Conservation (phyloP, 2,797 vertebrate species). For the Limosa lapponica region DNA sequence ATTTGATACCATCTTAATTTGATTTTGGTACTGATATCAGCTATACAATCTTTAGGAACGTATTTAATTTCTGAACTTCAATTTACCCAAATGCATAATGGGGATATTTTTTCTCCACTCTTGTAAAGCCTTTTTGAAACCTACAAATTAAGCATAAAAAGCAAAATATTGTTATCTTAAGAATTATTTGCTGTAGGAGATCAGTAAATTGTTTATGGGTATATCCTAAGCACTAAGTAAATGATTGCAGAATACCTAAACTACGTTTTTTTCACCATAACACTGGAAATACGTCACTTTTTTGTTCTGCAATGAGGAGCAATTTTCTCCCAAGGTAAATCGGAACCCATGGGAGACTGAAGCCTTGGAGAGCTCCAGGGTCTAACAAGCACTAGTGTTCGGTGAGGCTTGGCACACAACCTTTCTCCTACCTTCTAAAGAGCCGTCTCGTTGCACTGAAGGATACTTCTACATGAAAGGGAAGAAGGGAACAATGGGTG, state of each 20-base stretch:
- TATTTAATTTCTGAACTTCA: not conserved
- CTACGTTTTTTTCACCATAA: not conserved
- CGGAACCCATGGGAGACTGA: accelerated
- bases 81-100: not conserved
- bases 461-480: not conserved
- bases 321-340: not conserved
- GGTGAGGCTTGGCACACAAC: not conserved
- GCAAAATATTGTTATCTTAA: not conserved
- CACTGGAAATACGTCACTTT: not conserved
- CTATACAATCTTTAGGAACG: not conserved
- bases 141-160: not conserved
- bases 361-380: not conserved
- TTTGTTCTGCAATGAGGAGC: not conserved
- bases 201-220: not conserved
- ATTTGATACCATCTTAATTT: not conserved
- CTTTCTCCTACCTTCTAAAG: not conserved
- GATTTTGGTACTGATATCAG: not conserved
- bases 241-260: not conserved
- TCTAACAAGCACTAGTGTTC: accelerated
- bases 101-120: not conserved
- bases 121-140: not conserved
- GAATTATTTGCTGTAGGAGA: not conserved
- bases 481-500: not conserved
- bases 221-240: not conserved
- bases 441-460: not conserved